Evolutionary conservation across 2,113 vertebrate species (phyloP), one percentile per base, ranked within the genome.

Genomic region (Cochlearius cochlearius): DNA sequence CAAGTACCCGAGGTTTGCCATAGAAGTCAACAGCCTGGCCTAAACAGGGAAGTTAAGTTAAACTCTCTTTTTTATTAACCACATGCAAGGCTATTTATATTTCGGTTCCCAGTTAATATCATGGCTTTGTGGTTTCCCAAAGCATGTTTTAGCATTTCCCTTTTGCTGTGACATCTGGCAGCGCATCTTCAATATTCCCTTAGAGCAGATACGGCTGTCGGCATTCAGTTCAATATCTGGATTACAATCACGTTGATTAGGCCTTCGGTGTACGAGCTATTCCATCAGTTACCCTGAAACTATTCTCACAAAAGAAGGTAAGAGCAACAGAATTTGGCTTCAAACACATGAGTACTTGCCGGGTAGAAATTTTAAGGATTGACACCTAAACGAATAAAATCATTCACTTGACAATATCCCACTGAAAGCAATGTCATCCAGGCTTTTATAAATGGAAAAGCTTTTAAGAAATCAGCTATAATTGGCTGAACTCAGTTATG

Each of bases 391-490:
- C 0, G 0, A 87, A 75, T 75, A 83, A 78, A 60, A 78, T 64
- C 49, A 68, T 71, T 87, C 77, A 43, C 16, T 5, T 64, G 52
- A 71, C 64, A 91, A 53, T 36, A 72, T 83, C 36, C 63, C 74
- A 63, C 36, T 38, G 16, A 77, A 92, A 90, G 59, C 72, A 62
- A 72, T 27, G 39, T 66, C 52, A 80, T 80, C 63, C 43, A 53
- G 27, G 52, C 30, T 88, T 86, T 67, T 52, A 88, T 60, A 96
- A 92, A 92, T 47, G 11, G 66, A 53, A 93, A 78, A 89, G 53
- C 58, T 93, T 96, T 95, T 72, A 91, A 87, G 67, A 90, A 82
- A 87, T 84, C 59, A 79, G 45, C 59, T 55, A 52, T 90, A 79
- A 75, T 79, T 96, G 82, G 58, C 55, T 69, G 71, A 90, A 69